Conservation (phyloP, 2,888 invertebrate genomes). For the Eupelmus urozonus region DNA sequence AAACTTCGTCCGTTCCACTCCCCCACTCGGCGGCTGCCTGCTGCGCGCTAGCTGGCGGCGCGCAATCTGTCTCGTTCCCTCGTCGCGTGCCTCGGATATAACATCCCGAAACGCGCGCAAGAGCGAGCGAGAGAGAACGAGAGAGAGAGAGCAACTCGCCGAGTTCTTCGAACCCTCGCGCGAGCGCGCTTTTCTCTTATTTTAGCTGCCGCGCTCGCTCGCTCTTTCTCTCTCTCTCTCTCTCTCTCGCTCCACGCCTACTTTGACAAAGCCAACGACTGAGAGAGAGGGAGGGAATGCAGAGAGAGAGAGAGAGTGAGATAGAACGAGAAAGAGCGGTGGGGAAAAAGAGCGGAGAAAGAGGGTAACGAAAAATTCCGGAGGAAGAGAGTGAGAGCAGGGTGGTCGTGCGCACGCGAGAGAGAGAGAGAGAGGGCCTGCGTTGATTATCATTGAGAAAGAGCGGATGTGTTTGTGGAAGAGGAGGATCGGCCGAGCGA, state of each 20-base stretch:
- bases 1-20: conserved; percentile 11
- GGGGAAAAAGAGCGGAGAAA: not conserved
- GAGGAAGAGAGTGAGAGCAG: not conserved
- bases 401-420: not conserved
- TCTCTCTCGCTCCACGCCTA: not conserved
- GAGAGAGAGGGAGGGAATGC: not conserved
- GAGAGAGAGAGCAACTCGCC: conserved; percentile 7
- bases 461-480: too few relatives aligned
- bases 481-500: too few relatives aligned
- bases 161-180: conserved; percentile 4
- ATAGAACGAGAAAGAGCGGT: not conserved
- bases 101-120: conserved; percentile 10
- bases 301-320: not conserved
- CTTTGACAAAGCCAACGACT: conserved; percentile 4
- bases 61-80: conserved; percentile 34
- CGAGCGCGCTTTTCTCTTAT: conserved; percentile 5
- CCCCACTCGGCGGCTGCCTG: not conserved
- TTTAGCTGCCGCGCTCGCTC: not conserved
- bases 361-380: not conserved
- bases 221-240: not conserved
- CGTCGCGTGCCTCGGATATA: conserved; percentile 35
- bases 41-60: not conserved
- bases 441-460: too few relatives aligned
- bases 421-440: not conserved
- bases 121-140: conserved; percentile 42